A percentile compares a stretch with the other conserved stretches of the same genome.
Conservation (phyloP, 2,113 vertebrate species). For the Poeciliopsis occidentalis region DNA sequence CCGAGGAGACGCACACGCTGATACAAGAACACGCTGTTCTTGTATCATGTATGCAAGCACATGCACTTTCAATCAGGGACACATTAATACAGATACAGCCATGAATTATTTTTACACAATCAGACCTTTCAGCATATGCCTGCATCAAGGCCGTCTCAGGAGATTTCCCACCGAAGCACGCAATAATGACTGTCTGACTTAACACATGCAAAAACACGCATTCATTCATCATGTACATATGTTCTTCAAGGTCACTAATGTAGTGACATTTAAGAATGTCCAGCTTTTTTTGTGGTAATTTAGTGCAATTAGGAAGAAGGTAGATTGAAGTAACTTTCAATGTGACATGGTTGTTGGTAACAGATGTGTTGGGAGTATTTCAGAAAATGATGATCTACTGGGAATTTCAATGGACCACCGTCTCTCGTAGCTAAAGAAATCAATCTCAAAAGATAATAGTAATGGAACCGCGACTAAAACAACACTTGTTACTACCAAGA, state of each 20-base stretch:
- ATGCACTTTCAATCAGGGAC: neutral
- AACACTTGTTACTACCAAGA: neutral
- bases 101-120: slow-evolving; percentile 37
- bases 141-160: slow-evolving; percentile 24
- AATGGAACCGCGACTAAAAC: neutral
- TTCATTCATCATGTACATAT: neutral
- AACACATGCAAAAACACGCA: slow-evolving; percentile 11
- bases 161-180: slow-evolving; percentile 36
- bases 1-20: slow-evolving; percentile 39
- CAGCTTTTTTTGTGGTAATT: neutral
- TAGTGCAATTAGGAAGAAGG: neutral
- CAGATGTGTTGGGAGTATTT: neutral
- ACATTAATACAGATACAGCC: slow-evolving; percentile 40
- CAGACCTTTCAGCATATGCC: slow-evolving; percentile 2
- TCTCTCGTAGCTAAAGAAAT: neutral
- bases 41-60: slow-evolving; percentile 35
- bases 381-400: neutral
- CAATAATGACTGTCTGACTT: slow-evolving; percentile 8
- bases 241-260: no score
- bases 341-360: neutral
- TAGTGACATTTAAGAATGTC: neutral
- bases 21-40: slow-evolving; percentile 73
- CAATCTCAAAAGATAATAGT: neutral
- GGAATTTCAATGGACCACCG: neutral
- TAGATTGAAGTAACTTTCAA: neutral